Base-by-base conservation (phyloP, 2,113 vertebrate species). In the Gallinago media region DNA sequence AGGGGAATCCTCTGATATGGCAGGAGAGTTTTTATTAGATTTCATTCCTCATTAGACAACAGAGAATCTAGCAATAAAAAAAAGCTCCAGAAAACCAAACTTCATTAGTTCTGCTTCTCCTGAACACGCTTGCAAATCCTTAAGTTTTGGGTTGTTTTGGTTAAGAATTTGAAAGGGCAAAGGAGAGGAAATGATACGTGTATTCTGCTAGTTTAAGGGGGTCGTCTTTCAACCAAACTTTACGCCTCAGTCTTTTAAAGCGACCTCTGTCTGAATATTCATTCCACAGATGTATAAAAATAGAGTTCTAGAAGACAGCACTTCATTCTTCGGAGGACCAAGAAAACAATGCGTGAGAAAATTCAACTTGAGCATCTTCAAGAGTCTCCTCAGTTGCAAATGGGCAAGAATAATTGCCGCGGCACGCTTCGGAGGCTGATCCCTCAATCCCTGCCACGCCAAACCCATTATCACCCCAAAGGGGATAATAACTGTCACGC, bases 401-500 rank as follows among this genome's bases (percentile, higher is more conserved):
- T 77, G 4, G 1, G 85, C 40, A 88, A 90, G 91, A 96, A 49
- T 93, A 93, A 97, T 96, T 95, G 92, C 91, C 80, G 85, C 82
- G 83, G 79, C 92, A 92, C 94, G 91, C 79, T 93, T 93, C 58
- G 82, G 91, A 95, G 88, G 49, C 88, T 94, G 95, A 95, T 90
- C 95, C 88, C 92, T 97, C 91, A 93, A 94, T 91, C 91, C 95
- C 83, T 93, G 94, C 96, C 95, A 94, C 62, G 91, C 94, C 95
- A 95, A 93, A 94, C 16, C 85, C 85, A 95, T 96, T 96, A 96
- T 94, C 96, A 94, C 91, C 63, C 96, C 95, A 84, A 96, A 95
- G 96, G 95, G 95, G 94, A 96, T 97, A 97, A 97, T 94, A 97
- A 97, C 94, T 97, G 96, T 97, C 96, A 97, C 7, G 95, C 91